These are phyloP conservation scores for Anas platyrhynchos DNA, from an alignment of 2,113 vertebrate species.

Conservation along the genomic window DNA sequence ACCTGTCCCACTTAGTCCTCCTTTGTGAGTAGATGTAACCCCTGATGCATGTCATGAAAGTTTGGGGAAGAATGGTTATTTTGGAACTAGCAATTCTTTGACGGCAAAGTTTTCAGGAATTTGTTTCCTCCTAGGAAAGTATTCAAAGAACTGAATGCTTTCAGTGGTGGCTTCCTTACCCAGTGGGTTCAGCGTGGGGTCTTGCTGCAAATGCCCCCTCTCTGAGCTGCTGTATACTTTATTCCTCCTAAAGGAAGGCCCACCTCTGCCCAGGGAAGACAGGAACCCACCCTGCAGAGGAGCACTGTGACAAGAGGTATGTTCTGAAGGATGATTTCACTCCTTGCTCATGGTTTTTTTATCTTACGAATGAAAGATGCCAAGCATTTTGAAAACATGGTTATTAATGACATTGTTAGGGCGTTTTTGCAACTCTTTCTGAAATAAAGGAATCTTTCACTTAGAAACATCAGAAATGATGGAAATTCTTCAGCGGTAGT, in stretches of 20 bases:
- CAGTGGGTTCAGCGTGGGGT: neutral
- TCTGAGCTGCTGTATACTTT: neutral
- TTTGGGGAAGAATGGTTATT: neutral
- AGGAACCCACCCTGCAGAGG: neutral
- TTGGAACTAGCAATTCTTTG: neutral
- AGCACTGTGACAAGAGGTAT: neutral
- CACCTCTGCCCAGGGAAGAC: neutral
- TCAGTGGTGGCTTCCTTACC: neutral
- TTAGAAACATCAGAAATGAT: neutral
- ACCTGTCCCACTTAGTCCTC: neutral
- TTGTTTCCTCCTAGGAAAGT: neutral
- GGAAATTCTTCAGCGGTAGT: neutral
- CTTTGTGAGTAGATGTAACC: neutral
- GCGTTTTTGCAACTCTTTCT: neutral
- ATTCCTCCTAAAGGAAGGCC: neutral
- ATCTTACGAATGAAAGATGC: neutral
- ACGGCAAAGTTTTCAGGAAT: fast-evolving
- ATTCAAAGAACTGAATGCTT: neutral
- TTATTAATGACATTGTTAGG: neutral
- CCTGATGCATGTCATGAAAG: neutral
- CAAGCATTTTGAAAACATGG: neutral
- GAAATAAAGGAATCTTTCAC: neutral
- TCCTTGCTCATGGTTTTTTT: neutral
- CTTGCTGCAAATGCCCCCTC: fast-evolving
- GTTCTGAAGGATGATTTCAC: neutral